Evolutionary conservation across 92 coral and sea anemone species (phyloP).

Genomic region (Isaurus tuberculatus): DNA sequence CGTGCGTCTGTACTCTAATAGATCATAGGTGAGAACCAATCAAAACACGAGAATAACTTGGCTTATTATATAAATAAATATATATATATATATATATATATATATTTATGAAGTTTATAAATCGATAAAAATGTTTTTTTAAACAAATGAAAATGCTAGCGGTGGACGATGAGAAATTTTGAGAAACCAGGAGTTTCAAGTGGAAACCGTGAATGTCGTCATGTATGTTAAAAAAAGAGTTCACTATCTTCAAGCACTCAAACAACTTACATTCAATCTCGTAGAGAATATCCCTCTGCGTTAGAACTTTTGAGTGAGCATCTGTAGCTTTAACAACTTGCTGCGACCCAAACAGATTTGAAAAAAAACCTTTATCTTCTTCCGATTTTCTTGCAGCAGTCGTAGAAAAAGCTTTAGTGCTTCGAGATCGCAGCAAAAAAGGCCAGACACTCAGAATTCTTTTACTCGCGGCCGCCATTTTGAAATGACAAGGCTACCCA

Average conservation of each 20-base stretch:
- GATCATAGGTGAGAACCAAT: too few species aligned
- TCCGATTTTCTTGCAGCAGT: conserved; percentile 35
- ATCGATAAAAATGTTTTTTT: too few species aligned
- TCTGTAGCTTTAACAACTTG: conserved; percentile 79
- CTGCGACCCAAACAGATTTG: conserved; percentile 49
- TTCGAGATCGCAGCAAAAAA: conserved; percentile 25
- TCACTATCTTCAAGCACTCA: neutral
- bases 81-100: too few species aligned
- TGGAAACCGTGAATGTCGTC: neutral
- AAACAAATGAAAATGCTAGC: too few species aligned
- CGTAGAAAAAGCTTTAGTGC: conserved; percentile 32
- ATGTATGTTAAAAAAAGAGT: neutral
- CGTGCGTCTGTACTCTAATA: too few species aligned
- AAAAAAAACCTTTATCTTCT: conserved; percentile 37
- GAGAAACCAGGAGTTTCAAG: too few species aligned
- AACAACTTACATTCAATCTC: conserved; percentile 91
- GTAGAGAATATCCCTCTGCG: conserved; percentile 77
- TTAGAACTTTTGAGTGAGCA: conserved; percentile 90
- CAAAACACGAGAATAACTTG: too few species aligned
- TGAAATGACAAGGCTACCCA: conserved; percentile 21
- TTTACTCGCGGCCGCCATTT: conserved; percentile 38
- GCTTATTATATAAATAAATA: too few species aligned
- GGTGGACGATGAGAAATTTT: too few species aligned
- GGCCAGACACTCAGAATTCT: conserved; percentile 4
- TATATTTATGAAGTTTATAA: too few species aligned